Evolutionary conservation across 1,140 invertebrate genomes (phyloP), one percentile per base, ranked within the genome.

Genomic region (Scaptomyza montana): DNA sequence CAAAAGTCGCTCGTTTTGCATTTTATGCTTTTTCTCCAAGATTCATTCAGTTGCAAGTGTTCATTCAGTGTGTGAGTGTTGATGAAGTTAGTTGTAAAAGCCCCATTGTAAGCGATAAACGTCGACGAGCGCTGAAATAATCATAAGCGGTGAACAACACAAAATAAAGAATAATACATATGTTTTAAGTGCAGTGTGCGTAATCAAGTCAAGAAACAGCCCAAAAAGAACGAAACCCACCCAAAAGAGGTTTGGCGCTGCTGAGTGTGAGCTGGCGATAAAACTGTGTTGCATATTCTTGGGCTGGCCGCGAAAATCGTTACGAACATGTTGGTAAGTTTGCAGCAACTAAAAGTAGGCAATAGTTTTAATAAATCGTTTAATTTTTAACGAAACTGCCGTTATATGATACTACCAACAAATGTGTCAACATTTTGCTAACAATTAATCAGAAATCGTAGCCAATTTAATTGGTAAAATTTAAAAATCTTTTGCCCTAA

Each of bases 41-140:
- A 79, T 87, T 87, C 82, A 87, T 89, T 89, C 84, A 80, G 81
- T 80, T 69, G 69, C 75, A 68, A 71, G 65, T 75, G 63, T 70
- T 82, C 82, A 87, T 87, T 87, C 79, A 78, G 82, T 87, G 82
- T 89, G 82, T 87, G 82, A 87, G 82, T 87, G 82, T 87, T 87
- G 82, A 89, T 87, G 82, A 89, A 76, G 82, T 87, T 89, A 82
- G 84, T 87, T 82, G 75, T 87, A 66, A 68, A 64, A 50, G 54
- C 43, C 71, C 71, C 36, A 63, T 74, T 74, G 55, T 55, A 43
- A 33, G 39, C 63, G 63, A 36, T 63, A 57, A 62, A 39, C 64
- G 65, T 46, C 61, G 39, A 47, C 25, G 19, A 70, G n/a, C 43
- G 56, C 49, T 49, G 3, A 70, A 54, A 10, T 50, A 62, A 59